A percentile compares a stretch with the other conserved stretches of the same genome.
Conservation (phyloP, 1,140 invertebrate species). For the Scaptomyza hsui region DNA sequence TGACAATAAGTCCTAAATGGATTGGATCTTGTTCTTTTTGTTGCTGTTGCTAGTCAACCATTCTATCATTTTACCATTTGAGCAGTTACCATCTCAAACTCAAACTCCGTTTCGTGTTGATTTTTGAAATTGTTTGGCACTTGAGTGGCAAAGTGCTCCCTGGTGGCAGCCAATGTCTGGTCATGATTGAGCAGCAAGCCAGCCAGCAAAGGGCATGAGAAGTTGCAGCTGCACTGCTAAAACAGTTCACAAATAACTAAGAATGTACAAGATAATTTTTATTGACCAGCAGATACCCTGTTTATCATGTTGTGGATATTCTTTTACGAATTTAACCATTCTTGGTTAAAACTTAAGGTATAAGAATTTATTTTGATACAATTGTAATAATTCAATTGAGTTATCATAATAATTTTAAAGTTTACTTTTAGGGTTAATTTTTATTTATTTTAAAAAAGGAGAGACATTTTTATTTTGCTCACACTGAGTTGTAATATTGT, state of each 20-base stretch:
- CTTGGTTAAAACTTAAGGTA: too few species aligned
- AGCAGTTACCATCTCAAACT: not conserved
- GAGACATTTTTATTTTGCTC: too few species aligned
- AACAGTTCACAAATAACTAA: not conserved
- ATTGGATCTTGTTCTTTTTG: conserved; percentile 38
- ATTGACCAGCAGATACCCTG: conserved; percentile 1
- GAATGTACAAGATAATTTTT: not conserved
- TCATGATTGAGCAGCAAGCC: conserved; percentile 41
- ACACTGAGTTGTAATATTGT: too few species aligned
- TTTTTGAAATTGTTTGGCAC: conserved; percentile 81
- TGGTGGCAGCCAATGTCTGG: conserved; percentile 53
- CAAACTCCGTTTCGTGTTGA: conserved; percentile 55
- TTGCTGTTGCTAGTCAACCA: not conserved
- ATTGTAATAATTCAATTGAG: too few species aligned
- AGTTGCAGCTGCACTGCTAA: conserved; percentile 42
- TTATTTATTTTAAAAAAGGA: too few species aligned
- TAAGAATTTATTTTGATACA: too few species aligned
- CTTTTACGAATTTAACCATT: too few species aligned
- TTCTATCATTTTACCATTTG: conserved; percentile 1
- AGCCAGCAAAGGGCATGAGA: conserved; percentile 34
- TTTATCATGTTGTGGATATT: too few species aligned
- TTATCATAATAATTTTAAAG: too few species aligned
- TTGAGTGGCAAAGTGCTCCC: conserved; percentile 74
- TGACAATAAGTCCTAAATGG: conserved; percentile 45
- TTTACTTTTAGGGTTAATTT: too few species aligned